phyloP scores from a whole-genome alignment of 2,797 vertebrate genomes.

The Petrocephalus schoutedeni region DNA sequence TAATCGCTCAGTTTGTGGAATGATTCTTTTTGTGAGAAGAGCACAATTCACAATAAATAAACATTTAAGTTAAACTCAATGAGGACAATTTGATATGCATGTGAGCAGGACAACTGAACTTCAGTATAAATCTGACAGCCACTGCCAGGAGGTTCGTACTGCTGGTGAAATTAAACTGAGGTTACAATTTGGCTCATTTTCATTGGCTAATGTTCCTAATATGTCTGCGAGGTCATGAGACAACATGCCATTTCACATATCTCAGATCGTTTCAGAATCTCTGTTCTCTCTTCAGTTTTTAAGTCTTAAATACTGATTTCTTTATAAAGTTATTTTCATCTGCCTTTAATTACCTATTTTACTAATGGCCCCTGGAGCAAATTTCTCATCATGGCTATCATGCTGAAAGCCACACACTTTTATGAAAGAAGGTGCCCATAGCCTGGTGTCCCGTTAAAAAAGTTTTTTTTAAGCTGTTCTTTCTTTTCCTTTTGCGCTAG shows the following conservation, averaged over 20 bases:
- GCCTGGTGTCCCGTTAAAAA: constrained; percentile 40
- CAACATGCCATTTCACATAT: constrained; percentile 57
- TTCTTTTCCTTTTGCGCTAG: constrained; percentile 42
- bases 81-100: neutral
- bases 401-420: constrained; percentile 30
- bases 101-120: neutral
- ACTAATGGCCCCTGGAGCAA: neutral
- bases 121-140: neutral
- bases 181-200: neutral
- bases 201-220: constrained; percentile 71
- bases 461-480: constrained; percentile 59
- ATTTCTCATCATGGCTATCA: neutral
- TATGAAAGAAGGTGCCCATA: constrained; percentile 45
- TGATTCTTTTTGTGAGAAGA: neutral
- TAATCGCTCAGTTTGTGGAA: neutral
- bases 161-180: neutral
- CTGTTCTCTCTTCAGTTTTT: neutral
- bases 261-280: constrained; percentile 58
- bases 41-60: neutral
- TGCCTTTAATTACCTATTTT: neutral
- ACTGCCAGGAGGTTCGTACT: neutral
- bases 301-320: neutral
- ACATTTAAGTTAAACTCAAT: constrained; percentile 1
- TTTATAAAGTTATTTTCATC: neutral
- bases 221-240: constrained; percentile 62